A percentile compares a stretch with the other conserved stretches of the same genome.
These are phyloP conservation scores for Lytechinus pictus DNA, from an alignment of 35 echinoderm and acorn worm genomes.

Conservation along the genomic window DNA sequence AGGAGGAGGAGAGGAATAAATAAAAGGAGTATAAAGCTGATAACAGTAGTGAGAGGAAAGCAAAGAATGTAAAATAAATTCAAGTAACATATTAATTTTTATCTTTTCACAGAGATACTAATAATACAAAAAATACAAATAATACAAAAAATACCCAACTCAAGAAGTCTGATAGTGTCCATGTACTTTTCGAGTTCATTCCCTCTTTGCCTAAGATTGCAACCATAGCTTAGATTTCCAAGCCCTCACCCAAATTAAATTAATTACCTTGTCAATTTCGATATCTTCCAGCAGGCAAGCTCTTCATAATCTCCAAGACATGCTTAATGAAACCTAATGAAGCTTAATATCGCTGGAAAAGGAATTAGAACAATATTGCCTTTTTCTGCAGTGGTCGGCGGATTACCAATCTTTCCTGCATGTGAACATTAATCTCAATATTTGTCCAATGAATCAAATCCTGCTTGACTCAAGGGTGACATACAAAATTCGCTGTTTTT, in stretches of 20 bases:
- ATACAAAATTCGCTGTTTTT: too few relatives aligned
- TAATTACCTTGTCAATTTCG: conserved; percentile 5
- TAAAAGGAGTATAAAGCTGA: too few relatives aligned
- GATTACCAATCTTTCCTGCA: background rate
- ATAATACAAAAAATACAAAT: background rate
- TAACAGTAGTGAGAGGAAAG: too few relatives aligned
- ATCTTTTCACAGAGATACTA: background rate
- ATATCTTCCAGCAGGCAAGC: conserved; percentile 1
- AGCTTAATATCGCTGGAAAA: background rate
- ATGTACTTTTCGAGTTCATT: background rate
- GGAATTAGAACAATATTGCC: conserved; percentile 15
- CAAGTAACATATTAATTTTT: too few relatives aligned
- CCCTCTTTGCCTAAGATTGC: background rate
- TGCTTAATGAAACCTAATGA: background rate
- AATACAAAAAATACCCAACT: background rate
- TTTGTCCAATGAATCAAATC: background rate
- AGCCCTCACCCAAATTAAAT: background rate
- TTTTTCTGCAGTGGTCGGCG: background rate
- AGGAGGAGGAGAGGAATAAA: too few relatives aligned
- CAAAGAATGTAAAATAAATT: too few relatives aligned
- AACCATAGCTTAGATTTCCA: background rate
- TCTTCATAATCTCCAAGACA: background rate
- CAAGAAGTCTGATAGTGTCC: background rate
- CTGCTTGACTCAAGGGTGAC: background rate
- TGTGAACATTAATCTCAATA: background rate